phyloP scores from a whole-genome alignment of 2,888 invertebrate species.

The Periphyllus acericola region DNA sequence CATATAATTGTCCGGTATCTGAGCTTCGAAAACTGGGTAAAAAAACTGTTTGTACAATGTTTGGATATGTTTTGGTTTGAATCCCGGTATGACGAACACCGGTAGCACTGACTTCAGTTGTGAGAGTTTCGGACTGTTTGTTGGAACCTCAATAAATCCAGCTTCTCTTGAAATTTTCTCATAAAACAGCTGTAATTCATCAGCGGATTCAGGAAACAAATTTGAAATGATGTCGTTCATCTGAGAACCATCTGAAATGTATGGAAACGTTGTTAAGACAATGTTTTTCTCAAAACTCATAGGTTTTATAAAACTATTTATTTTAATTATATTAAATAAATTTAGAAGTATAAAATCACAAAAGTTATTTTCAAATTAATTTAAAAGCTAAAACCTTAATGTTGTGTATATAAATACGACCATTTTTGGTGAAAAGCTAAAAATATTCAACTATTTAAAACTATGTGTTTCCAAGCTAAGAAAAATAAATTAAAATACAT shows the following conservation, averaged over 20 bases:
- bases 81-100: constrained; percentile 68
- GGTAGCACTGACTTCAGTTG: constrained; percentile 66
- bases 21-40: constrained; percentile 47
- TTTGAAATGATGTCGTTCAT: background rate
- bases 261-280: background rate
- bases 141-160: constrained; percentile 67
- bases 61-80: constrained; percentile 65
- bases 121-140: constrained; percentile 67
- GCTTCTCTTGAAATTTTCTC: constrained; percentile 63
- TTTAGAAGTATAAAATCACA: too few species aligned
- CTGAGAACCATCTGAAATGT: background rate
- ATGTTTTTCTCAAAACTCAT: too few species aligned
- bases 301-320: too few species aligned
- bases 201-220: background rate
- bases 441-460: too few species aligned
- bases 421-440: too few species aligned
- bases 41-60: background rate
- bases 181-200: background rate
- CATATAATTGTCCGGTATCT: background rate
- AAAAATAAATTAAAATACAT: background rate
- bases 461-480: too few species aligned
- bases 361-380: too few species aligned
- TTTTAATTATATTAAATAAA: too few species aligned
- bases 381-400: too few species aligned
- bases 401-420: too few species aligned